Base-by-base conservation (phyloP, 2,888 invertebrate genomes). In the Heliconius ismenius region DNA sequence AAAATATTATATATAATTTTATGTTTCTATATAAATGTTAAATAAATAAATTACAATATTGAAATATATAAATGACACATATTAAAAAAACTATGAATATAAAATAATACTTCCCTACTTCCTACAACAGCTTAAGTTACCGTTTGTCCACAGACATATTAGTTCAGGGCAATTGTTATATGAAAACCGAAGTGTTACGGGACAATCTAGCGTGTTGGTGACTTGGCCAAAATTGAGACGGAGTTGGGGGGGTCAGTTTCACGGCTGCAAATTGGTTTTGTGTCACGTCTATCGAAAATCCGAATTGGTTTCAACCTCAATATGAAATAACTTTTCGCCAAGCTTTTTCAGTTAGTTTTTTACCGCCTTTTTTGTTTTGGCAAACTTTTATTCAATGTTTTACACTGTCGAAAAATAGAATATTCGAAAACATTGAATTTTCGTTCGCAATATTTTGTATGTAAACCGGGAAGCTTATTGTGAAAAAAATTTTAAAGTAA, bases 231-330 rank as follows among this genome's bases (percentile, higher is more conserved):
- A 78, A 80, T 77, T 69, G 80, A 80, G 75, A 77, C 76, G 63
- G 74, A 79, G 79, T 79, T 81, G 79, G 60, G 75, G 74, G 75
- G 79, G 78, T 81, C 79, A 78, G 79, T 81, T 80, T 80, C 80
- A 81, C 76, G 80, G 79, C 76, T 79, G 79, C 80, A 82, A 82
- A 83, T 83, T 81, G 81, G 78, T 82, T 84, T 83, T 79, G 79
- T 81, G 82, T 83, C 78, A 79, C 79, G 77, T 78, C 83, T 80
- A 83, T 84, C 90, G 87, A 88, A 91, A 90, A 89, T 90, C 87
- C 86, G 88, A 90, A 92, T 92, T 91, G 92, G 88, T 89, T 92
- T 90, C 88, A 89, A 91, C 91, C 91, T 89, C 91, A 90, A 87
- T 82, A 80, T 79, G 81, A 80, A 82, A 83, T 83, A 82, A 82